Evolutionary conservation across 2,888 invertebrate species (phyloP).

Genomic region (Trichogramma dendrolimi): DNA sequence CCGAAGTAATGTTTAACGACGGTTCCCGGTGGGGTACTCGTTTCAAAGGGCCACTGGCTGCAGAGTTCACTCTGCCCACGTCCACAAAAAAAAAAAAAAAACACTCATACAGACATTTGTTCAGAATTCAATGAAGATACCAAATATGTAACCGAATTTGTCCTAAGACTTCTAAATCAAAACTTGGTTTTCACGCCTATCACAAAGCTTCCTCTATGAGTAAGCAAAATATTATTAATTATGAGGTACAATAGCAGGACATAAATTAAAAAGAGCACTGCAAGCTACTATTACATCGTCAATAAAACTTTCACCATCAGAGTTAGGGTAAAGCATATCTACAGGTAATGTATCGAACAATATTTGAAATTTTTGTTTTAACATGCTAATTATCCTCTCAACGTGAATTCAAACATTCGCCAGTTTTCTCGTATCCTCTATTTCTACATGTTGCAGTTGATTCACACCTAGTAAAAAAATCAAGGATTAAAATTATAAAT

Average conservation of each 20-base stretch:
- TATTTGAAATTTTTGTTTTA: slow-evolving; percentile 10
- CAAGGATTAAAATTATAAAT: background rate
- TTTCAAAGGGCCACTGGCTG: too few species aligned
- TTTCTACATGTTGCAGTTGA: slow-evolving; percentile 9
- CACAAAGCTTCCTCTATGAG: too few species aligned
- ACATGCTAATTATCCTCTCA: slow-evolving; percentile 5
- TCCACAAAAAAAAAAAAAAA: too few species aligned
- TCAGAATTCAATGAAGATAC: too few species aligned
- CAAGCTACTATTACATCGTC: slow-evolving; percentile 3
- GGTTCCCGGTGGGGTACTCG: too few species aligned
- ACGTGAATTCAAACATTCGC: slow-evolving; percentile 8
- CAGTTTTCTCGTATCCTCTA: slow-evolving; percentile 6
- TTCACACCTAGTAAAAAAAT: slow-evolving; percentile 2
- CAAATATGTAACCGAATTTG: too few species aligned
- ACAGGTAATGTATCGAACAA: background rate
- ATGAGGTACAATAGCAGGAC: slow-evolving; percentile 4
- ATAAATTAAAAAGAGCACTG: slow-evolving; percentile 7
- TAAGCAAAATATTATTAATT: background rate
- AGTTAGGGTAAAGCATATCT: background rate
- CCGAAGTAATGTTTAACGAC: too few species aligned
- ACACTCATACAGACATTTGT: too few species aligned
- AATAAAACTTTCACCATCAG: background rate
- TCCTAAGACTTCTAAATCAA: too few species aligned
- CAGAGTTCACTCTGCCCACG: too few species aligned
- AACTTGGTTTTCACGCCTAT: too few species aligned